phyloP scores from a whole-genome alignment of 2,888 invertebrate species.

The Osmoderma eremita region DNA sequence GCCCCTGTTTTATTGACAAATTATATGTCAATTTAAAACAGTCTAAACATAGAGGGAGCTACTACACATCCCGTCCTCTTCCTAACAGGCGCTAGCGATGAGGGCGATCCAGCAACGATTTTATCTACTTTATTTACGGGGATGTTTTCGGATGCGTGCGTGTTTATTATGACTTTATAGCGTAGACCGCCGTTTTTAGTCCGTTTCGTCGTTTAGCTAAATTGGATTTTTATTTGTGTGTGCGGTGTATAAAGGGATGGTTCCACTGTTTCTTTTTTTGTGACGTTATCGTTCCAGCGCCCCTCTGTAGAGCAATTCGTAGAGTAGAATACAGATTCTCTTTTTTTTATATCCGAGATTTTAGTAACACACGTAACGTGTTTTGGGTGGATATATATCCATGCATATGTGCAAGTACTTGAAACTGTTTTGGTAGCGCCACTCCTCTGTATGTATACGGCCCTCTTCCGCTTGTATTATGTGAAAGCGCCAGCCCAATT shows the following conservation, averaged over 20 bases:
- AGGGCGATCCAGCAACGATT: constrained; percentile 48
- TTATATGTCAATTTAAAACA: constrained; percentile 53
- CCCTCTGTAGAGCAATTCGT: background rate
- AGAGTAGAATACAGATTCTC: background rate
- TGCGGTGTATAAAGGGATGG: background rate
- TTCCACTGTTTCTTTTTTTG: background rate
- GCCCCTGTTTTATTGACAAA: constrained; percentile 50
- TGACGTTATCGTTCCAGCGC: background rate
- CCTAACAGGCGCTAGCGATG: constrained; percentile 34
- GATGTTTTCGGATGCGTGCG: constrained; percentile 56
- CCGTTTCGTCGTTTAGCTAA: constrained; percentile 59
- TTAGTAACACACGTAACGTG: too few species aligned
- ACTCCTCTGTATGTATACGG: background rate
- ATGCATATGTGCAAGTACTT: background rate
- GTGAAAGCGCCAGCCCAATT: constrained; percentile 11
- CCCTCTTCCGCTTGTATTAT: background rate
- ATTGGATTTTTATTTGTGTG: constrained; percentile 60
- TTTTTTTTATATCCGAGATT: too few species aligned
- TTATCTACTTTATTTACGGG: constrained; percentile 55
- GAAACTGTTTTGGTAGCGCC: constrained; percentile 42
- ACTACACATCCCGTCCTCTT: background rate
- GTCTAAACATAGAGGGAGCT: constrained; percentile 50
- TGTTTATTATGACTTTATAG: constrained; percentile 60
- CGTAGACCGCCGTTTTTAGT: constrained; percentile 54
- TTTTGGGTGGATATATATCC: background rate